Base-by-base conservation (phyloP, 2,113 vertebrate genomes). In the Rhinopithecus roxellana region DNA sequence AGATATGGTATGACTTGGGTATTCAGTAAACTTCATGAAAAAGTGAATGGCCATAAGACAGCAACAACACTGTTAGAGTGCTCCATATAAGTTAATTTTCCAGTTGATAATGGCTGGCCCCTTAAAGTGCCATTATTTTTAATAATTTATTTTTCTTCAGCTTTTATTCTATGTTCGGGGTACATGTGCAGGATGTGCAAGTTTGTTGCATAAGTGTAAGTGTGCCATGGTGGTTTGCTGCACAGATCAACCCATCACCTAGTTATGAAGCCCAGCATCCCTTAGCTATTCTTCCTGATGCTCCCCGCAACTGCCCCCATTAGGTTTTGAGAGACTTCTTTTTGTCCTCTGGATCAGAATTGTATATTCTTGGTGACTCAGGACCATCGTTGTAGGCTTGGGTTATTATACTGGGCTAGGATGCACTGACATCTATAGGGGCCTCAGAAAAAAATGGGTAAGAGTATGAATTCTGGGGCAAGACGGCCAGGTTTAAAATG, bases 21-120 rank as follows among this genome's bases (percentile, higher is more conserved):
- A 25, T 59, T 89, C 93, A 92, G 64, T 75, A 94, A 95, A 87
- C 23, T 16, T 93, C 52, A 74, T 84, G 38, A 43, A 90, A 87
- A 88, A 43, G 35, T 16, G 6, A 95, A 61, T 18, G n/a, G 6
- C 18, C 3, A 2, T 70, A 69, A 55, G 16, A 82, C 10, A 88
- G 14, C 7, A 85, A 82, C 43, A 92, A 77, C 6, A 45, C 83
- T 83, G 61, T 20, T 69, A 43, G 7, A 10, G 18, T 40, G 0
- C 7, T 45, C 22, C 50, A 18, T 55, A 74, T 30, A 87, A 32
- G 23, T 82, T 77, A 52, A 61, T 70, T 77, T 93, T 93, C 40
- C 67, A 86, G 48, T 70, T 48, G 77, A 86, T 14, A 81, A 48
- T 69, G 40, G 22, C 35, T 45, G n/a, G n/a, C 35, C 25, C 16